Evolutionary conservation across 2,113 vertebrate genomes (phyloP).

Genomic region (Manacus vitellinus): DNA sequence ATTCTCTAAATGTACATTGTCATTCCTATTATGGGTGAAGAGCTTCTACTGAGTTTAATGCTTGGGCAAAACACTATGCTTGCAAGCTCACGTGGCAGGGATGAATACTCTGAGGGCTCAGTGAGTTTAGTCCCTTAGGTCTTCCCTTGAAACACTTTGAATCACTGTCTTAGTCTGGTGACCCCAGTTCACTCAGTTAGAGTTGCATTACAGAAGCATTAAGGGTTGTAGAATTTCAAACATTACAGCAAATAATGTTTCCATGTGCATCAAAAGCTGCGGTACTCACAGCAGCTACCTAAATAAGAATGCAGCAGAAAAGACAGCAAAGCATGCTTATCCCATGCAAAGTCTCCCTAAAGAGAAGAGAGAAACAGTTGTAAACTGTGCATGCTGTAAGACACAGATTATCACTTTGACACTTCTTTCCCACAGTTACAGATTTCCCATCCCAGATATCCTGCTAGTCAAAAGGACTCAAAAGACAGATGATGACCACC

Average conservation of each 20-base stretch:
- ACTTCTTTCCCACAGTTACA: background rate
- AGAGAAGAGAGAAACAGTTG: background rate
- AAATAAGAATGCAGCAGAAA: background rate
- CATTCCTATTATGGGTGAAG: background rate
- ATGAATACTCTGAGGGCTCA: background rate
- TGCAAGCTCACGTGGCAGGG: background rate
- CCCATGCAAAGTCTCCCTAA: background rate
- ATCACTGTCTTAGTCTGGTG: background rate
- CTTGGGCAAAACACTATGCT: background rate
- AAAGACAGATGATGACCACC: background rate
- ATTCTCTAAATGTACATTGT: background rate
- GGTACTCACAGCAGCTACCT: background rate
- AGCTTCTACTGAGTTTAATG: background rate
- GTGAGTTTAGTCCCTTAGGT: background rate
- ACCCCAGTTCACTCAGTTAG: background rate
- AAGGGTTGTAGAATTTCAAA: background rate
- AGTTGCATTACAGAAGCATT: rapidly evolving
- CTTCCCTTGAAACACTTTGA: background rate
- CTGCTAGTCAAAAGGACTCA: background rate
- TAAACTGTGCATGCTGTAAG: background rate
- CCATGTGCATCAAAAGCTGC: background rate
- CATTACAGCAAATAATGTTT: background rate
- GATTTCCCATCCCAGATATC: background rate
- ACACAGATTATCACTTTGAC: background rate
- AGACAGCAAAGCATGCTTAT: background rate